phyloP scores from a whole-genome alignment of 2,797 vertebrate species.

The Peromyscus aztecus region DNA sequence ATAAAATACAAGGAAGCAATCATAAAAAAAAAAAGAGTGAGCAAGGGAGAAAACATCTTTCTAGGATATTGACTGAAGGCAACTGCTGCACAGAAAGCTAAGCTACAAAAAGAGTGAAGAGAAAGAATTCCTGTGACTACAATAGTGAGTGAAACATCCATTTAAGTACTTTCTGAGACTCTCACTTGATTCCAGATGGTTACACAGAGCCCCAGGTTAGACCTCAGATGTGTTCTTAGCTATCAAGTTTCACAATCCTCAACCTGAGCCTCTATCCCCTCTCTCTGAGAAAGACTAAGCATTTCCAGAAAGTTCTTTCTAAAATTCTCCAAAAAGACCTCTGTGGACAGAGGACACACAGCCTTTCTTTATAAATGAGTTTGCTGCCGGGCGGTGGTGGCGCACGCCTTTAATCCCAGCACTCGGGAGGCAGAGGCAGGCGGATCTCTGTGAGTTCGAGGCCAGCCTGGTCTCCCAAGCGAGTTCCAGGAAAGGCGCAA shows the following conservation, averaged over 20 bases:
- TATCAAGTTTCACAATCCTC: neutral
- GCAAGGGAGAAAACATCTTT: neutral
- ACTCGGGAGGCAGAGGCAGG: too few relatives aligned
- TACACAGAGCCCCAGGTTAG: neutral
- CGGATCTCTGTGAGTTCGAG: too few relatives aligned
- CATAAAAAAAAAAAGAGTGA: constrained; percentile 14
- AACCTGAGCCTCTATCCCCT: neutral
- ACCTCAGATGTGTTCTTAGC: neutral
- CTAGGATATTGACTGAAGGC: neutral
- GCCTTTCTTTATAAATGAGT: neutral
- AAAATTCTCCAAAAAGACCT: neutral
- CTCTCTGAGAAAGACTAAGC: neutral
- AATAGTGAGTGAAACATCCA: neutral
- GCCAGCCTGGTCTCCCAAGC: too few relatives aligned
- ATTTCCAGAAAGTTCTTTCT: neutral
- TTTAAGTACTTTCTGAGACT: neutral
- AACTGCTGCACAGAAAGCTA: neutral
- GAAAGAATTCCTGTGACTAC: neutral
- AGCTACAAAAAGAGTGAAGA: neutral
- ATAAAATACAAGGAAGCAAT: constrained; percentile 7
- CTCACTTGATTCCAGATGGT: neutral
- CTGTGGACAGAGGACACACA: neutral
- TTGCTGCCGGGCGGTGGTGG: too few relatives aligned
- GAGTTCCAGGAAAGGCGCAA: too few relatives aligned
- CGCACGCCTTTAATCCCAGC: too few relatives aligned